Evolutionary conservation across 2,888 invertebrate species (phyloP), one percentile per base, ranked within the genome.

Genomic region (Spisula subtruncata): DNA sequence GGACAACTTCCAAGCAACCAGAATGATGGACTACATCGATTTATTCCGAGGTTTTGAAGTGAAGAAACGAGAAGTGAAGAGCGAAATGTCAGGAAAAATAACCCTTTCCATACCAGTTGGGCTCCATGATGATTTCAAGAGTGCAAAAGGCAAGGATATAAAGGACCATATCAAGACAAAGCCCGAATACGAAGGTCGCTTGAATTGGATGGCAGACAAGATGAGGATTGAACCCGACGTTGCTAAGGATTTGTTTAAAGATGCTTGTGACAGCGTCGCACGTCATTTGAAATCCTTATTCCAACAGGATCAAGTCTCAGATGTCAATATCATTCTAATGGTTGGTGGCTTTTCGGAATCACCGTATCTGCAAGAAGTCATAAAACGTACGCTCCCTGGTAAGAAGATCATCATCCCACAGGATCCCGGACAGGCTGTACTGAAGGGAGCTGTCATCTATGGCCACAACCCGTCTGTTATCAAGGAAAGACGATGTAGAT

Each of bases 271-370:
- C 20, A 85, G 82, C 29, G 89, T 92, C 46, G 48, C 91, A 4
- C 41, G 86, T 18, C 92, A 93, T 54, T 66, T 93, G 46, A 81
- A 91, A 12, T 41, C 41, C 4, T 86, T 93, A 16, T 91, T 93
- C 20, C 20, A 79, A 14, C 48, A 92, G 41, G 66, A 79, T 16
- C 85, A 86, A 20, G 87, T 92, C 2, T 41, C 60, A 16, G 90
- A 89, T 0, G 88, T 90, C 14, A 29, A 86, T 0, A 87, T 89
- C 0, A 92, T 93, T n/a, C 46, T 93, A 18, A 91, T 93, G 92
- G 93, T 93, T 2, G 93, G 93, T 8, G 93, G 93, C 0, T 93
- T 93, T 82, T 91, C 93, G 0, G 93, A 93, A 41, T 93, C 92
- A 0, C 88, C 82, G 0, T 91, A 93, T 87, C 84, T 93, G 1